These are phyloP conservation scores for Hyperoplus immaculatus DNA, from an alignment of 2,797 vertebrate species.

Conservation along the genomic window DNA sequence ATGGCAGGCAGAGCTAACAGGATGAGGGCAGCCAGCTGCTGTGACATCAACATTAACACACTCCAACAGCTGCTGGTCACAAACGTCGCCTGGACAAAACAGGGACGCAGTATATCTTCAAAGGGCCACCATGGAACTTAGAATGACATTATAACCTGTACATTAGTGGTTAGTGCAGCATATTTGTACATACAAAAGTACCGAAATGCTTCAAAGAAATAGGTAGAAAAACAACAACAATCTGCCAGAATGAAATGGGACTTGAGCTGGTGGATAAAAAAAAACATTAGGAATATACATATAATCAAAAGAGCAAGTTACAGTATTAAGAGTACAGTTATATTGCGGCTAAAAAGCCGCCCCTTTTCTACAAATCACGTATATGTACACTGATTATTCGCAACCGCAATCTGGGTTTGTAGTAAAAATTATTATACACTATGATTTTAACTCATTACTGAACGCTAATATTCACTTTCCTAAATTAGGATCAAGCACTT, in stretches of 20 bases:
- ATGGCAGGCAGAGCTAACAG: slow-evolving; percentile 79
- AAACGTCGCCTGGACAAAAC: slow-evolving; percentile 74
- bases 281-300: background rate
- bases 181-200: slow-evolving; percentile 15
- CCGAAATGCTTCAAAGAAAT: slow-evolving; percentile 11
- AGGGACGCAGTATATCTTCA: slow-evolving; percentile 59
- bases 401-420: background rate
- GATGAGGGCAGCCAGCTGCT: slow-evolving; percentile 82
- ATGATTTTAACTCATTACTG: background rate
- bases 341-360: background rate
- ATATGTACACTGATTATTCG: background rate
- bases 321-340: background rate
- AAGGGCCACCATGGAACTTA: slow-evolving; percentile 47
- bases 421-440: background rate
- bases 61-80: slow-evolving; percentile 80
- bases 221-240: slow-evolving; percentile 1
- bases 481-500: background rate
- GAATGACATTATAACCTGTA: slow-evolving; percentile 67
- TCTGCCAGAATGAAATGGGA: too few relatives aligned
- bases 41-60: slow-evolving; percentile 82
- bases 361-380: background rate
- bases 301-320: background rate
- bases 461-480: background rate
- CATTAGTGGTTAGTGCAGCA: slow-evolving; percentile 9
- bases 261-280: background rate